Evolutionary conservation across 2,888 invertebrate species (phyloP).

Genomic region (Macrophya annulata): DNA sequence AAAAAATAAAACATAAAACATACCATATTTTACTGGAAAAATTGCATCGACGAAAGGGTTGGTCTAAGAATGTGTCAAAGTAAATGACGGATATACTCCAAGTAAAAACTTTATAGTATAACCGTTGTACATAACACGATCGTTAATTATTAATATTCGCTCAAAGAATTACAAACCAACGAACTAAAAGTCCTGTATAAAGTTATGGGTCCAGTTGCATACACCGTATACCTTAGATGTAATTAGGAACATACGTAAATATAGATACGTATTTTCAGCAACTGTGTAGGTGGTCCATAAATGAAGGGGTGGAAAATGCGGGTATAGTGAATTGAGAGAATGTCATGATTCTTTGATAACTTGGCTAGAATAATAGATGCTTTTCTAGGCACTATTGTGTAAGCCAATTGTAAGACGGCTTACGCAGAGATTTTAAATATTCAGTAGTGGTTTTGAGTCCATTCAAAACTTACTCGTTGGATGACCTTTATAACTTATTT

Average conservation of each 20-base stretch:
- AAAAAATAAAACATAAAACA: background rate
- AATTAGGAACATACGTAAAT: background rate
- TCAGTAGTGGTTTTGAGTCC: background rate
- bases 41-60: background rate
- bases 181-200: background rate
- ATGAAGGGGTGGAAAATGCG: background rate
- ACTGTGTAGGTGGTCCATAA: background rate
- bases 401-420: conserved; percentile 11
- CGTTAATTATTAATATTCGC: background rate
- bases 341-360: conserved; percentile 24
- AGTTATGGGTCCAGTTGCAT: background rate
- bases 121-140: background rate
- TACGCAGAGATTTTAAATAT: conserved; percentile 16
- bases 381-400: conserved; percentile 7
- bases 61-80: background rate
- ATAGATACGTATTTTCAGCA: background rate
- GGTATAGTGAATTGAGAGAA: background rate
- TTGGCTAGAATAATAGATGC: background rate
- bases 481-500: background rate
- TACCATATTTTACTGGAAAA: conserved; percentile 1
- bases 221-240: background rate
- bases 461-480: background rate
- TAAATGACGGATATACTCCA: conserved; percentile 30
- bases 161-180: background rate
- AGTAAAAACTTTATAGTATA: background rate